Evolutionary conservation across 2,888 invertebrate species (phyloP).

Genomic region (Himalopsyche anomala): DNA sequence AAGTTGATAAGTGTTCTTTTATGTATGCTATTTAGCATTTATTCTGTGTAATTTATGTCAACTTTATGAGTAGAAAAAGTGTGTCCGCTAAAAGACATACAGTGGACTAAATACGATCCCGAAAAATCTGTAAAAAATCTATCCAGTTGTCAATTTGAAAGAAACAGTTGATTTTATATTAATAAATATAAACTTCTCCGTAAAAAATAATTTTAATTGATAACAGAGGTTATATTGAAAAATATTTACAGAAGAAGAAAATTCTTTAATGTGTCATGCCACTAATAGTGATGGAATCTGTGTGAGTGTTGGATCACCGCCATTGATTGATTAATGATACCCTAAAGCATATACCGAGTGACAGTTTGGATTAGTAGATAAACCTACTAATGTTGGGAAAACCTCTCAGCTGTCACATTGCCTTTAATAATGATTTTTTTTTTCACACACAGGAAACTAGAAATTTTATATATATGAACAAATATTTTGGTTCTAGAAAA

Average conservation of each 20-base stretch:
- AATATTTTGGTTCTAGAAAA: background rate
- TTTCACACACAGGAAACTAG: background rate
- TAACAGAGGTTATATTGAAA: too few relatives aligned
- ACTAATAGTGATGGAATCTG: background rate
- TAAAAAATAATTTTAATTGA: too few relatives aligned
- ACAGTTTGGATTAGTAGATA: slow-evolving; percentile 36
- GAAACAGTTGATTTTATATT: too few relatives aligned
- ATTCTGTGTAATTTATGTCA: too few relatives aligned
- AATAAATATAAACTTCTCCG: too few relatives aligned
- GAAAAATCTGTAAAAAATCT: too few relatives aligned
- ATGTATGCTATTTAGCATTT: too few relatives aligned
- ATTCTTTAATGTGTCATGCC: background rate
- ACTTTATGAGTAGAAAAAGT: too few relatives aligned
- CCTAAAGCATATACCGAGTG: background rate
- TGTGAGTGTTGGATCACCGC: background rate
- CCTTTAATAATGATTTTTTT: slow-evolving; percentile 32
- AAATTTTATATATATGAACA: background rate
- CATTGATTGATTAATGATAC: slow-evolving; percentile 23
- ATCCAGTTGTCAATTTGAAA: too few relatives aligned
- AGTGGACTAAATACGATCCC: too few relatives aligned
- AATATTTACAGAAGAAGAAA: background rate
- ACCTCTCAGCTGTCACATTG: slow-evolving; percentile 15
- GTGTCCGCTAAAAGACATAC: too few relatives aligned
- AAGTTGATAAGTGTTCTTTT: too few relatives aligned
- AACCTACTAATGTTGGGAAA: slow-evolving; percentile 16